Evolutionary conservation across 92 coral and sea anemone genomes (phyloP), one percentile per base, ranked within the genome.

Genomic region (Phenganax marumi): DNA sequence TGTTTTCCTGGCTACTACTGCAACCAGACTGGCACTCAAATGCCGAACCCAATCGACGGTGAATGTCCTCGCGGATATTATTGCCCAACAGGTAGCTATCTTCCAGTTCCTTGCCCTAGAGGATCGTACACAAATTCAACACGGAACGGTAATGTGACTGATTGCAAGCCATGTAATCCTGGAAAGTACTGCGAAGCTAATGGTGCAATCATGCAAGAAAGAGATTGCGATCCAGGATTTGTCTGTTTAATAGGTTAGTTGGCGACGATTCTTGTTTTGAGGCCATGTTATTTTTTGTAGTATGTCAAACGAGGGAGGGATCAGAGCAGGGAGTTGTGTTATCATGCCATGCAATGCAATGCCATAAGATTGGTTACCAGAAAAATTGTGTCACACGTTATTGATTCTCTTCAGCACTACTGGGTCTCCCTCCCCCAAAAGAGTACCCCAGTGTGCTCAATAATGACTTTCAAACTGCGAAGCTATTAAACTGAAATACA

Each of bases 131-230:
- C 98, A 51, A 95, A 95, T 89, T 85, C 97, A 13, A 86, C 79
- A 60, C 80, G 90, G 62, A 95, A 95, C 87, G 89, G 86, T 52
- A 95, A 95, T 64, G 72, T 84, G 13, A 75, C 96, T 68, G 93
- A 95, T 60, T 95, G 98, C 79, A 89, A 90, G 65, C 98, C 98
- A 6, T 95, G 98, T 62, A 95, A 97, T 55, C 95, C 97, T 50
- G 98, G 98, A 49, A 81, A 90, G 73, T 95, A 95, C 83, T 95
- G 98, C 52, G 91, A 91, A 65, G 93, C 98, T 50, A 95, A 87
- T 49, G 95, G 89, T 17, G 71, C 79, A 50, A 85, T 92, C 14
- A 91, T 95, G 53, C 66, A 70, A 55, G 98, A 95, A 79, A 81
- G 92, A 48, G 83, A 74, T 50, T 93, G 97, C 21, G 86, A 86